phyloP scores from a whole-genome alignment of 2,888 invertebrate species.

The Philopedon plagiatum region DNA sequence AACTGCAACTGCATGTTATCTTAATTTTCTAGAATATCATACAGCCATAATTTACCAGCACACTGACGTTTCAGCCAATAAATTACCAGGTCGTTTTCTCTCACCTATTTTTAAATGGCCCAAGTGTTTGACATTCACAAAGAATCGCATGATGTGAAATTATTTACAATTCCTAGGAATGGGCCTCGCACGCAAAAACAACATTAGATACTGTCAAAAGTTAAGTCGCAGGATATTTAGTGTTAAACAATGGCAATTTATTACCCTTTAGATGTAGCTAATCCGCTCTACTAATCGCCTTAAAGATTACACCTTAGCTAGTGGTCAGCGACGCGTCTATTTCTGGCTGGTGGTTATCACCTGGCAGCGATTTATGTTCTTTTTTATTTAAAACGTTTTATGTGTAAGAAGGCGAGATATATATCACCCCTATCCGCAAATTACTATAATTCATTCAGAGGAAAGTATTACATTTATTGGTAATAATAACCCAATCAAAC shows the following conservation, averaged over 20 bases:
- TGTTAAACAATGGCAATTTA: slow-evolving; percentile 51
- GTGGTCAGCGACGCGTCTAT: slow-evolving; percentile 17
- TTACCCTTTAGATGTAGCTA: slow-evolving; percentile 40
- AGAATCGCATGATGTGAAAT: slow-evolving; percentile 52
- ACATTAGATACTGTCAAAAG: slow-evolving; percentile 50
- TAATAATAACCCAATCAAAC: too few species aligned
- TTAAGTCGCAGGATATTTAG: slow-evolving; percentile 28
- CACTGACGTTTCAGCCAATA: slow-evolving; percentile 44
- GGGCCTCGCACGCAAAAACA: slow-evolving; percentile 47
- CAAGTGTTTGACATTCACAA: slow-evolving; percentile 49
- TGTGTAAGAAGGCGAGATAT: too few species aligned
- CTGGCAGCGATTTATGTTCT: neutral
- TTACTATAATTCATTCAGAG: too few species aligned
- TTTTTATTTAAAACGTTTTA: neutral
- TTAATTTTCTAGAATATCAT: slow-evolving; percentile 45
- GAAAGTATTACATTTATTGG: too few species aligned
- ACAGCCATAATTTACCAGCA: slow-evolving; percentile 44
- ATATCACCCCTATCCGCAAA: too few species aligned
- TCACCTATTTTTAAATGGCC: slow-evolving; percentile 41
- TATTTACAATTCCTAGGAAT: slow-evolving; percentile 48
- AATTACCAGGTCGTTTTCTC: slow-evolving; percentile 48
- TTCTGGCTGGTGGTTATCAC: neutral
- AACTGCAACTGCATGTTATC: slow-evolving; percentile 44
- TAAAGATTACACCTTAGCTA: slow-evolving; percentile 24
- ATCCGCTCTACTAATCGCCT: slow-evolving; percentile 27